Percentiles rank a stretch among this genome's conserved stretches.
phyloP scores from a whole-genome alignment of 2,888 invertebrate species.

The Nesidiocoris tenuis region DNA sequence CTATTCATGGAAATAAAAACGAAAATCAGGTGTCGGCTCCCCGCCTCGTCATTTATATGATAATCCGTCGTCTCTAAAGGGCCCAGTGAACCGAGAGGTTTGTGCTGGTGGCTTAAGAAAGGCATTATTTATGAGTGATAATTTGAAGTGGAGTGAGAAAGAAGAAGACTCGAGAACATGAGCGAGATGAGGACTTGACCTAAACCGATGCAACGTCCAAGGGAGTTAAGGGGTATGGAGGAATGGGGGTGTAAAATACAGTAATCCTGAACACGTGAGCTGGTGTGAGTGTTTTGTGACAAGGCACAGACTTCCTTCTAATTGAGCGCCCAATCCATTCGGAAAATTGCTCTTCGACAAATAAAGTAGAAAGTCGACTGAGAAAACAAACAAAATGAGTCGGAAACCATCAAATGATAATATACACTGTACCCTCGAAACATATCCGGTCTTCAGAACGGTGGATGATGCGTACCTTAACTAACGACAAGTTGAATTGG shows the following conservation, averaged over 20 bases:
- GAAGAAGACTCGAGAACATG: neutral
- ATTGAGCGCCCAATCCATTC: neutral
- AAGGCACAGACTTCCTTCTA: neutral
- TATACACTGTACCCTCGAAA: too few relatives aligned
- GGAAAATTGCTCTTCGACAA: neutral
- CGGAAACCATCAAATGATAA: too few relatives aligned
- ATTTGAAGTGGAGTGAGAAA: slow-evolving; percentile 7
- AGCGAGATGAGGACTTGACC: neutral
- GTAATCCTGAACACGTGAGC: neutral
- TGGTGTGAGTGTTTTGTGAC: neutral
- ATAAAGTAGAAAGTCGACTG: too few relatives aligned
- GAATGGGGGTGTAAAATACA: neutral
- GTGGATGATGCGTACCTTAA: too few relatives aligned
- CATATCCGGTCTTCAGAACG: too few relatives aligned
- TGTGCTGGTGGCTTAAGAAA: slow-evolving; percentile 4
- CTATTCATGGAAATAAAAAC: slow-evolving; percentile 34
- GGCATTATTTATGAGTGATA: slow-evolving; percentile 27
- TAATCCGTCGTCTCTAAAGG: slow-evolving; percentile 9
- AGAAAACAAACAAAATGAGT: too few relatives aligned
- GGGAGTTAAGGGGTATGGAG: neutral
- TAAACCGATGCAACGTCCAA: neutral
- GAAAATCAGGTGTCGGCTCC: slow-evolving; percentile 35
- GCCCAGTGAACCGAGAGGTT: neutral
- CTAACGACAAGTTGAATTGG: too few relatives aligned
- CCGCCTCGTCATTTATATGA: slow-evolving; percentile 35